Evolutionary conservation across 2,113 vertebrate genomes (phyloP).

Genomic region (Amia ocellicauda): DNA sequence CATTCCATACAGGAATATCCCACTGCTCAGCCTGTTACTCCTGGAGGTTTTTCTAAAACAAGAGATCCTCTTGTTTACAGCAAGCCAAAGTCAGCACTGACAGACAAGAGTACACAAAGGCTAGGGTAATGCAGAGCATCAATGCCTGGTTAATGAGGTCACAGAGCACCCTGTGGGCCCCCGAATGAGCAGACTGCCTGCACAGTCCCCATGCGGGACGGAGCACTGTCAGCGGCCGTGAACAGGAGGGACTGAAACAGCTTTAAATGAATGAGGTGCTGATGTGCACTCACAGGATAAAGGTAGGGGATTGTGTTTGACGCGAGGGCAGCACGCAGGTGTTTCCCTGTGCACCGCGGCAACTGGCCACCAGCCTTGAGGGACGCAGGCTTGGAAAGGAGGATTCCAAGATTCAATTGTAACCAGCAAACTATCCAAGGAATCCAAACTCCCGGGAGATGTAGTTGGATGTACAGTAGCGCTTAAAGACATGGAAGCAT

Average conservation of each 20-base stretch:
- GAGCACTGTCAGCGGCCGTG: constrained; percentile 1
- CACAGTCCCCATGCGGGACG: neutral
- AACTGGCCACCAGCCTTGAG: too few relatives aligned
- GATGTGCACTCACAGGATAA: constrained; percentile 2
- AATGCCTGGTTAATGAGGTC: constrained; percentile 3
- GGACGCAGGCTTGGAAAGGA: neutral
- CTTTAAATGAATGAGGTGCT: constrained; percentile 11
- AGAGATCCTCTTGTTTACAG: neutral
- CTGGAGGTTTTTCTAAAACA: too few relatives aligned
- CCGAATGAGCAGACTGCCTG: neutral
- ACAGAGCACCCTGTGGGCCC: neutral
- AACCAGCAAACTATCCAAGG: too few relatives aligned
- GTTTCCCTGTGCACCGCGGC: neutral
- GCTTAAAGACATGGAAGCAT: too few relatives aligned
- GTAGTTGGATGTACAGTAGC: too few relatives aligned
- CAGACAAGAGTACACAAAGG: constrained; percentile 7
- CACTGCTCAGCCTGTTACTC: neutral
- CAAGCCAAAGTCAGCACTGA: neutral
- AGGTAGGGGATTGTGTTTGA: neutral
- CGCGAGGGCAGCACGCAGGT: constrained; percentile 2
- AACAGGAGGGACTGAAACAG: constrained; percentile 12
- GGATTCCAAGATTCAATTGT: neutral
- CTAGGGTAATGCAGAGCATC: neutral
- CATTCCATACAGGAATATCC: too few relatives aligned
- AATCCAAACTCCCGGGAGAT: too few relatives aligned